These are phyloP conservation scores for Apocrypta bakeri DNA, from an alignment of 1,140 invertebrate species.

Conservation along the genomic window DNA sequence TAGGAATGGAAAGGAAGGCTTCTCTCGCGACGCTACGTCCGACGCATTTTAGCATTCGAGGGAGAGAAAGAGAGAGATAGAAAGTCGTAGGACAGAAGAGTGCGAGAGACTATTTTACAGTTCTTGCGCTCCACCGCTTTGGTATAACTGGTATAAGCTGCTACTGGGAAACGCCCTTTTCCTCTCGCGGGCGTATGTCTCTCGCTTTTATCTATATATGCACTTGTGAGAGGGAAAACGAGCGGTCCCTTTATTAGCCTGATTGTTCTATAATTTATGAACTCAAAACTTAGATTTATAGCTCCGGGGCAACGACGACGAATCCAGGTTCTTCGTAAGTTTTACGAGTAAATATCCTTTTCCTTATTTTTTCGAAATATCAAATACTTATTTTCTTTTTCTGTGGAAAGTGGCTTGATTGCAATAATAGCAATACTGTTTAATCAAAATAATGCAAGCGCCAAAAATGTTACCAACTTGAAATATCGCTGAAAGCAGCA, in stretches of 20 bases:
- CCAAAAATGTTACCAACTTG: neutral
- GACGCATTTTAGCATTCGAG: constrained; percentile 48
- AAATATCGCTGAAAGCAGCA: neutral
- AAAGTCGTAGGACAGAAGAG: neutral
- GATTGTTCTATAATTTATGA: constrained; percentile 46
- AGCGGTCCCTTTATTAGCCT: constrained; percentile 38
- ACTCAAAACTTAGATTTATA: constrained; percentile 38
- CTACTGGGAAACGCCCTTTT: constrained; percentile 27
- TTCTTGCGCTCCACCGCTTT: constrained; percentile 10
- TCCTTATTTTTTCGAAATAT: too few relatives aligned
- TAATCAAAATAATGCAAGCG: neutral
- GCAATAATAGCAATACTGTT: too few relatives aligned
- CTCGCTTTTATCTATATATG: constrained; percentile 4
- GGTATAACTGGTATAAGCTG: neutral
- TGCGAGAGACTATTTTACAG: constrained; percentile 36
- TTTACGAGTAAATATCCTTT: neutral
- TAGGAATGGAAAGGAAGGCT: constrained; percentile 62
- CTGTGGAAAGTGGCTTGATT: too few relatives aligned
- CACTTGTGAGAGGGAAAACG: neutral
- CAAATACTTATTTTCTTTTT: too few relatives aligned
- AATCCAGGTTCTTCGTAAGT: constrained; percentile 43
- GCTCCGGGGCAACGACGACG: neutral
- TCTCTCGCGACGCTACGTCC: constrained; percentile 48
- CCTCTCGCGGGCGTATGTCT: constrained; percentile 7
- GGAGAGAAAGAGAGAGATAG: constrained; percentile 7